These are phyloP conservation scores for Discoglossus pictus DNA, from an alignment of 2,797 vertebrate genomes.

Conservation along the genomic window DNA sequence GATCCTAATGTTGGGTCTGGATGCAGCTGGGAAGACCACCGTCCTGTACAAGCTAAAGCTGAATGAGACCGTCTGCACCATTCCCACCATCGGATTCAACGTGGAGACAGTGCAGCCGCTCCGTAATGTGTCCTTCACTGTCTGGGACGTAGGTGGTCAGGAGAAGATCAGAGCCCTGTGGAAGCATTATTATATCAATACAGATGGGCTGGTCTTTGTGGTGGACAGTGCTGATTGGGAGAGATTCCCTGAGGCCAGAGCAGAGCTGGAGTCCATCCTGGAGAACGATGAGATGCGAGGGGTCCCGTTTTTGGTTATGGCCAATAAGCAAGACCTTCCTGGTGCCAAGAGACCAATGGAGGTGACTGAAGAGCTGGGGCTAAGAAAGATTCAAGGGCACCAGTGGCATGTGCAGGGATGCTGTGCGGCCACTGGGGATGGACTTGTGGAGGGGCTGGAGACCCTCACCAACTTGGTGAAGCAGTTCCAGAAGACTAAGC, in stretches of 20 bases:
- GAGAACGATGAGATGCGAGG: neutral
- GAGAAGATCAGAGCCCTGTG: conserved; percentile 77
- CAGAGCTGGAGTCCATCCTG: conserved; percentile 10
- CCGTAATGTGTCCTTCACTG: conserved; percentile 78
- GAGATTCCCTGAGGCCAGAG: conserved; percentile 20
- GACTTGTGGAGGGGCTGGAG: no score
- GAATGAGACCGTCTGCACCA: conserved; percentile 12
- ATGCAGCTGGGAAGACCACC: conserved; percentile 44
- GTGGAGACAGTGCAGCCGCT: conserved; percentile 79
- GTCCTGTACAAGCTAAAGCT: conserved; percentile 41
- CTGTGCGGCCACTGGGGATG: conserved; percentile 4
- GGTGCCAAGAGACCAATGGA: conserved; percentile 17
- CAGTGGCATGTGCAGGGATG: conserved; percentile 53
- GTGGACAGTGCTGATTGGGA: conserved; percentile 31
- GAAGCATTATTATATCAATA: conserved; percentile 77
- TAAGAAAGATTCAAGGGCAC: neutral
- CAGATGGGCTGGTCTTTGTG: conserved; percentile 63
- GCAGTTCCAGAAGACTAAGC: no score
- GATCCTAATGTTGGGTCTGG: conserved; percentile 38
- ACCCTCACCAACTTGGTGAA: no score
- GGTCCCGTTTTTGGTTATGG: conserved; percentile 27
- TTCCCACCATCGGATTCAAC: conserved; percentile 67
- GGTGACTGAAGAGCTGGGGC: conserved; percentile 30
- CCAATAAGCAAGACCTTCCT: conserved; percentile 49
- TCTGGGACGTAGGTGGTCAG: conserved; percentile 82